Percentiles rank a stretch among this genome's conserved stretches.
These are phyloP conservation scores for Venustoraphidia nigricollis DNA, from an alignment of 2,888 invertebrate genomes.

Conservation along the genomic window DNA sequence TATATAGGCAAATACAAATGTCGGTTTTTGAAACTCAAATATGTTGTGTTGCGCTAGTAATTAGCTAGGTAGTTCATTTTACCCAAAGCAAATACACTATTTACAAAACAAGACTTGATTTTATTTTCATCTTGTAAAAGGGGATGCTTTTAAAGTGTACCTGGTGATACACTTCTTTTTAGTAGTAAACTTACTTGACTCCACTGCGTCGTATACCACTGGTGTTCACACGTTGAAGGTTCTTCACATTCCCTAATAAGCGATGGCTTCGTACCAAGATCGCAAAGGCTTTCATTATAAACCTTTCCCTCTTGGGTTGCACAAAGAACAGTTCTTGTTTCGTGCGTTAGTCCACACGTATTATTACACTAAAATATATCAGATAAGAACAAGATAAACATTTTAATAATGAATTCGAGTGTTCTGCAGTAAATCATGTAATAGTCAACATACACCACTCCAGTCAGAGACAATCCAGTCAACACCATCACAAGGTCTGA, in stretches of 20 bases:
- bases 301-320: conserved; percentile 51
- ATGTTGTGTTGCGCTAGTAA: no score
- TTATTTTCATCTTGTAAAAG: no score
- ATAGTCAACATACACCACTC: conserved; percentile 56
- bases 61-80: no score
- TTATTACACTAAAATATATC: conserved; percentile 47
- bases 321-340: conserved; percentile 60
- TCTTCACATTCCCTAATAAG: conserved; percentile 49
- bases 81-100: no score
- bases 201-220: conserved; percentile 90
- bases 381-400: not conserved
- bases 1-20: no score
- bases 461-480: conserved; percentile 83
- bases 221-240: conserved; percentile 39
- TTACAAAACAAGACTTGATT: no score
- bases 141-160: no score
- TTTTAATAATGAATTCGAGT: not conserved
- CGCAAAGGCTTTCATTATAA: conserved; percentile 54
- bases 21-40: no score
- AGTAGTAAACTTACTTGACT: conserved; percentile 46
- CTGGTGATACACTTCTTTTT: not conserved
- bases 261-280: conserved; percentile 43
- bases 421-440: not conserved
- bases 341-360: conserved; percentile 56
- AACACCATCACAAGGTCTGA: conserved; percentile 77